Percentiles rank a stretch among this genome's conserved stretches.
Evolutionary conservation across 2,888 invertebrate species (phyloP).

Genomic region (Agrotis exclamationis): DNA sequence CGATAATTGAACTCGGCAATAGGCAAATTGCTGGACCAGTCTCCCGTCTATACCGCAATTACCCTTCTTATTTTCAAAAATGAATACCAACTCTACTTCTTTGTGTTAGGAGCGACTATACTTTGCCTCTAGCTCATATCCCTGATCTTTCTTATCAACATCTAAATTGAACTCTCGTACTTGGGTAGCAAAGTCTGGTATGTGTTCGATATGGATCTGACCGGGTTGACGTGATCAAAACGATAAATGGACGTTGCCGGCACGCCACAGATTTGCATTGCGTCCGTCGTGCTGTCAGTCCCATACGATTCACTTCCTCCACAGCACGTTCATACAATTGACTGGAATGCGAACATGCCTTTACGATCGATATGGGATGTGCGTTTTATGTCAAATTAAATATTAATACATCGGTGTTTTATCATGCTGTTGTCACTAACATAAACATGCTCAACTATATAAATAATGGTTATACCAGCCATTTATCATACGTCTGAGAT

Average conservation of each 20-base stretch:
- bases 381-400: conserved; percentile 60
- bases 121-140: conserved; percentile 61
- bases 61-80: conserved; percentile 55
- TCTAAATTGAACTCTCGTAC: conserved; percentile 81
- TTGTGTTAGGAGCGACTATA: conserved; percentile 69
- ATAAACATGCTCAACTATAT: conserved; percentile 18
- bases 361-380: conserved; percentile 66
- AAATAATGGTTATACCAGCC: conserved; percentile 27
- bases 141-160: conserved; percentile 72
- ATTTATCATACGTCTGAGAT: conserved; percentile 49
- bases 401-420: conserved; percentile 31
- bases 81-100: conserved; percentile 71
- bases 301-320: conserved; percentile 81
- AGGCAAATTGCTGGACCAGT: conserved; percentile 88
- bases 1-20: conserved; percentile 90
- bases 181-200: conserved; percentile 75
- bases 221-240: conserved; percentile 75
- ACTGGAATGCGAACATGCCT: conserved; percentile 77
- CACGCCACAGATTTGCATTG: conserved; percentile 86
- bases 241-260: conserved; percentile 79
- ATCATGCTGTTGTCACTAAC: conserved; percentile 34
- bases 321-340: conserved; percentile 75
- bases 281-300: conserved; percentile 83
- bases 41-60: conserved; percentile 78
- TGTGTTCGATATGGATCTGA: conserved; percentile 68